These are phyloP conservation scores for Rhingia rostrata DNA, from an alignment of 2,888 invertebrate species.

Conservation along the genomic window DNA sequence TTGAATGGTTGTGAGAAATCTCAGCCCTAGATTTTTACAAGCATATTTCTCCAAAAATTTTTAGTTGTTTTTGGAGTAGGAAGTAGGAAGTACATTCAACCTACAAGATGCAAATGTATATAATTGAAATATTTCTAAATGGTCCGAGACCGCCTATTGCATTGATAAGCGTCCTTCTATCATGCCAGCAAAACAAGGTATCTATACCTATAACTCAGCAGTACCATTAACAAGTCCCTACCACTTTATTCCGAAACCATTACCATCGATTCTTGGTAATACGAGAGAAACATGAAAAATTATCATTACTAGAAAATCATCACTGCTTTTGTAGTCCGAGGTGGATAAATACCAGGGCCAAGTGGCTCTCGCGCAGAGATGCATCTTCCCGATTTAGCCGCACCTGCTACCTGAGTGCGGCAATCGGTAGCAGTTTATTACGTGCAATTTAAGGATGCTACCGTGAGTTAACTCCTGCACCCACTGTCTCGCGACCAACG, in stretches of 20 bases:
- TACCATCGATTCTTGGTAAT: slow-evolving; percentile 73
- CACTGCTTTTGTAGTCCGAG: slow-evolving; percentile 47
- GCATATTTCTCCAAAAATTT: too few relatives aligned
- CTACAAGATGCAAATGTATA: too few relatives aligned
- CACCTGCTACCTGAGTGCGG: slow-evolving; percentile 62
- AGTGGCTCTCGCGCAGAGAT: slow-evolving; percentile 55
- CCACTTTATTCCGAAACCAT: slow-evolving; percentile 55
- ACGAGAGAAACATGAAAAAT: slow-evolving; percentile 65
- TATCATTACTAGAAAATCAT: slow-evolving; percentile 72
- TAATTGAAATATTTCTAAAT: too few relatives aligned
- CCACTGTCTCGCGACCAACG: slow-evolving; percentile 59
- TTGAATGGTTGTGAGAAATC: too few relatives aligned
- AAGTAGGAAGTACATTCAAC: too few relatives aligned
- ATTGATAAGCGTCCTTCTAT: neutral
- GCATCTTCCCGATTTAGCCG: slow-evolving; percentile 64
- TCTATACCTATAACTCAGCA: neutral
- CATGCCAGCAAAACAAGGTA: neutral
- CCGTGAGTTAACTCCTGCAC: slow-evolving; percentile 68
- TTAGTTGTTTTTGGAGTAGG: too few relatives aligned
- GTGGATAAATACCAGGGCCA: slow-evolving; percentile 19
- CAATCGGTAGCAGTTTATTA: slow-evolving; percentile 75
- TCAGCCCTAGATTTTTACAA: too few relatives aligned
- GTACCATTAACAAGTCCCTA: slow-evolving; percentile 2
- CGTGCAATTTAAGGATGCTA: slow-evolving; percentile 75
- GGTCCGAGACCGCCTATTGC: neutral